Base-by-base conservation (phyloP, 2,888 invertebrate species). In the Coelinius sp. region DNA sequence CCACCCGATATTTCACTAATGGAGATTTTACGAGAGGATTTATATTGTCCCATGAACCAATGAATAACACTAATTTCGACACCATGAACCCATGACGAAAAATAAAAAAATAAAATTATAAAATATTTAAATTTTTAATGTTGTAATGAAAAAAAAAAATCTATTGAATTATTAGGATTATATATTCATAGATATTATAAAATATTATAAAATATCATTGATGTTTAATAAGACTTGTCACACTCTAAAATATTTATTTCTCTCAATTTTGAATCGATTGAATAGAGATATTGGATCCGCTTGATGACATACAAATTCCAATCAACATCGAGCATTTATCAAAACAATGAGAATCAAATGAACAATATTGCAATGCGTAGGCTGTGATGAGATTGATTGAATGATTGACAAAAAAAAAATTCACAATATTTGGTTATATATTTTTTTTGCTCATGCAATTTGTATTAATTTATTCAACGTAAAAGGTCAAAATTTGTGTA, bases 1-100 rank as follows among this genome's bases (percentile, higher is more conserved):
- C 77, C 77, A 75, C 77, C 72, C 77, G 77, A 64, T 64, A 70
- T 52, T 66, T 69, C 71, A 70, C 53, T 73, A 68, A 17, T 38
- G 25, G 70, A 59, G 70, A 73, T 66, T 35, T 44, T 14, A 68
- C 68, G 49, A 12, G 3, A 66, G 22, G 8, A 17, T 7, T 49
- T 35, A 67, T 22, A 31, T 1, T 38, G 0, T n/a, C 8, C n/a
- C 7, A 35, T 59, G 17, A 31, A 31, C 7, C 17, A 17, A 59
- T 59, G 35, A 27, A 59, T 31, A 31, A 7, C 31, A 8, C 20
- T 14, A 1, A 35, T 25, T n/a, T 27, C 20, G 49, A 71, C 49
- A 59, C 71, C 24, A 71, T 66, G 59, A 46, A 66, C 35, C 66
- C 66, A 41, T 24, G 10, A 24, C 66, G 31, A 6, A 10, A 41